Conservation (phyloP, 2,797 vertebrate species). For the Haliaeetus albicilla region DNA sequence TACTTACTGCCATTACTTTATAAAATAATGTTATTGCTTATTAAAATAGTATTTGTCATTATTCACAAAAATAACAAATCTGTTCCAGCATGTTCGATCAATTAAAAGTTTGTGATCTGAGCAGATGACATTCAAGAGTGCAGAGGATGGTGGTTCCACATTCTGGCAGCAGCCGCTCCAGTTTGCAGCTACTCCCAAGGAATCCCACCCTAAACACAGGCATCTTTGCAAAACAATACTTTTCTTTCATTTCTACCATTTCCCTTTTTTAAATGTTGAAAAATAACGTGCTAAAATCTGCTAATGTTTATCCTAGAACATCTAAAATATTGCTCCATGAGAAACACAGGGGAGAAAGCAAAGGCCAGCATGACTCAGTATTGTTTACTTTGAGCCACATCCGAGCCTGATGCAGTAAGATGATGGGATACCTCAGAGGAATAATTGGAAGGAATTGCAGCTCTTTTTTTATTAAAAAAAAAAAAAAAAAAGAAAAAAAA, state of each 20-base stretch:
- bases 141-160: not conserved
- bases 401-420: not conserved
- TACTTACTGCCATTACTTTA: not conserved
- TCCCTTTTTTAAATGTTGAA: not conserved
- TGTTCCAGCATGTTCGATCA: not conserved
- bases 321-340: constrained; percentile 21
- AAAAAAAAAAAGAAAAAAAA: not conserved
- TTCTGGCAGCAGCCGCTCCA: not conserved
- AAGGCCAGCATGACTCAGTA: constrained; percentile 29
- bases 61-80: not conserved
- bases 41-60: not conserved
- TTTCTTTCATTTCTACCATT: not conserved
- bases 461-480: not conserved
- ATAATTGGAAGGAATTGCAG: not conserved
- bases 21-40: not conserved
- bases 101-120: not conserved
- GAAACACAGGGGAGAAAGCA: constrained; percentile 19
- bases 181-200: not conserved
- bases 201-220: not conserved
- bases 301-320: not conserved
- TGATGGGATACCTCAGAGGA: constrained; percentile 1
- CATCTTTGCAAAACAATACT: not conserved
- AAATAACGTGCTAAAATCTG: not conserved
- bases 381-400: not conserved
- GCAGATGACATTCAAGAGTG: not conserved